Evolutionary conservation across 2,888 invertebrate species (phyloP), one percentile per base, ranked within the genome.

Genomic region (Neria commutata): DNA sequence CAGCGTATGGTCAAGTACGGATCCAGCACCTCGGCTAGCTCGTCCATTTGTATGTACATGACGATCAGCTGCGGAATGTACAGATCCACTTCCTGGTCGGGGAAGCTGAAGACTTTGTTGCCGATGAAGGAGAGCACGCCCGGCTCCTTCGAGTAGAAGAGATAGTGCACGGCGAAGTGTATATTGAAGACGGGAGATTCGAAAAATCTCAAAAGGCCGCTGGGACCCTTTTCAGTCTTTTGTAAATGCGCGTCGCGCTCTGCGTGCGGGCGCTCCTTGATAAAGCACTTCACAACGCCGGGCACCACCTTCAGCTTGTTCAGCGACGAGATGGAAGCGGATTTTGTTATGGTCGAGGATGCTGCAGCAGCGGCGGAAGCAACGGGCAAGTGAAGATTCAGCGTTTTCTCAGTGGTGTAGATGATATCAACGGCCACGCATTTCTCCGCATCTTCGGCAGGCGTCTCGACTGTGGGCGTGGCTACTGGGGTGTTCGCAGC

Each of bases 31-130:
- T 98, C 98, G 56, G 98, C 98, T 68, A 98, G 90, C 79, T 98
- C 98, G 75, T 92, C 92, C 89, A 97, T 95, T 84, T 98, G 96
- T 83, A 98, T 93, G 82, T 98, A 99, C 94, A 99, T 95, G 75
- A 95, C 95, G 75, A 99, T 91, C 76, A 99, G 84, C 83, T 99
- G 99, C 49, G 98, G 98, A 80, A 99, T 87, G 84, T 98, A 99
- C 82, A 98, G 95, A 84, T 99, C 98, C 65, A 98, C 95, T 70
- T 97, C 95, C 66, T 86, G 86, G 80, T 93, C 88, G 26, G 91
- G 89, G 83, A 98, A 98, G 82, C 92, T 94, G 83, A 98, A 98
- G 84, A 99, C 89, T 83, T 95, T 93, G 85, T 98, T 98, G 66
- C 95, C 98, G 80, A 99, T 90, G 84, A 98, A 99, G 73, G 94